Evolutionary conservation across 2,888 invertebrate species (phyloP), one percentile per base, ranked within the genome.

Genomic region (Eupithecia tripunctaria): DNA sequence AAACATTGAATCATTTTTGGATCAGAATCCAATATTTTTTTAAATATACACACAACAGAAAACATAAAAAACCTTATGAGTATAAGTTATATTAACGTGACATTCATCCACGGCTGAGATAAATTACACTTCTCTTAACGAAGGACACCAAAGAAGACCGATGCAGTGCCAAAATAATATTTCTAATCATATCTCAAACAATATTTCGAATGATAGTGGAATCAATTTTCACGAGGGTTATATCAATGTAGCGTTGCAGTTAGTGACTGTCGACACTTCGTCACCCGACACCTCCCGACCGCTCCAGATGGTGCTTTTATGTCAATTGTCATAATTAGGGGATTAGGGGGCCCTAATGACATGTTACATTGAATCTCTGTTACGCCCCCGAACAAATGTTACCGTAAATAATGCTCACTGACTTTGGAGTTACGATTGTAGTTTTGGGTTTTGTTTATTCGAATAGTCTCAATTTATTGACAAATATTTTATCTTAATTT

Each of bases 271-370:
- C 78, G 77, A 82, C 82, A 82, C 82, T 82, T 79, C 80, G 92
- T 86, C 90, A 94, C 86, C 91, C 90, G 93, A 94, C 93, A 93
- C 94, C 90, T 91, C 89, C 81, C 86, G 80, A 77, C 84, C 81
- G 88, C 91, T 91, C 91, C 94, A 94, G 94, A 94, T 94, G 93
- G 91, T 83, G 92, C 91, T 90, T 93, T 93, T 87, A 93, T 94
- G 93, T 92, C 94, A 94, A 94, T 94, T 90, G 93, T 92, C 93
- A 92, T 94, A 93, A 94, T 94, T 94, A 94, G 93, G 89, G 93
- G 93, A 93, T 94, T 93, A 92, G 86, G 85, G 79, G 87, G 89
- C 92, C 89, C 90, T 93, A 92, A 94, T 92, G 92, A 92, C 91
- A 91, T 86, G 92, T 91, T 92, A 91, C 91, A 91, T 91, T 91